phyloP scores from a whole-genome alignment of 2,888 invertebrate genomes.

The Gortyna flavago region DNA sequence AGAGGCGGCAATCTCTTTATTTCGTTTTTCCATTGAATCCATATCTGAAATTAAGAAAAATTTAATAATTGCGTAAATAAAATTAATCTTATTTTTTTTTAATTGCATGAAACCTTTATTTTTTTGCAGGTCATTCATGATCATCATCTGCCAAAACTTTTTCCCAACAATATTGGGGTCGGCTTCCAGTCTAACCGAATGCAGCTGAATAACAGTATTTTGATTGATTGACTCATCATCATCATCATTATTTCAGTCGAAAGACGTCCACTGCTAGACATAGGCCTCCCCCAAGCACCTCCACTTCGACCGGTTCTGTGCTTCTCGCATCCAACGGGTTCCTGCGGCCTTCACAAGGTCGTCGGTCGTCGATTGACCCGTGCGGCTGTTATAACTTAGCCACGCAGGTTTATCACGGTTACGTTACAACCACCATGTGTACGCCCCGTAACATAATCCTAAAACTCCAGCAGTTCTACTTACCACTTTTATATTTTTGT shows the following conservation, averaged over 20 bases:
- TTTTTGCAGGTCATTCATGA: background rate
- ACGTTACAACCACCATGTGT: background rate
- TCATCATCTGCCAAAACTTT: background rate
- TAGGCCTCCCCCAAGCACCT: too few species aligned
- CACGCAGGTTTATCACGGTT: background rate
- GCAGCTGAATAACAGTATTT: background rate
- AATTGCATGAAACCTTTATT: too few species aligned
- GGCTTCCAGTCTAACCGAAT: background rate
- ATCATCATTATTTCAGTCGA: too few species aligned
- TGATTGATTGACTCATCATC: too few species aligned
- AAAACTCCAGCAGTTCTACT: conserved; percentile 31
- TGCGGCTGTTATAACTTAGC: background rate
- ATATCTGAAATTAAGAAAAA: conserved; percentile 68
- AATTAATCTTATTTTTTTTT: background rate
- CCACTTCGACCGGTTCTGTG: too few species aligned
- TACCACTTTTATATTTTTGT: conserved; percentile 71
- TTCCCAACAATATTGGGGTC: background rate
- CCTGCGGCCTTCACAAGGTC: too few species aligned
- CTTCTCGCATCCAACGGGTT: too few species aligned
- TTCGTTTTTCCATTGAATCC: conserved; percentile 63
- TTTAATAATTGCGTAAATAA: background rate
- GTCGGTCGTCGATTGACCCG: background rate
- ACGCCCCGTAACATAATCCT: background rate
- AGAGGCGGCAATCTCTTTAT: conserved; percentile 37
- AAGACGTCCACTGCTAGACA: too few species aligned